A percentile compares a stretch with the other conserved stretches of the same genome.
Evolutionary conservation across 1,140 invertebrate species (phyloP).

Genomic region (Dendroctonus ponderosae): DNA sequence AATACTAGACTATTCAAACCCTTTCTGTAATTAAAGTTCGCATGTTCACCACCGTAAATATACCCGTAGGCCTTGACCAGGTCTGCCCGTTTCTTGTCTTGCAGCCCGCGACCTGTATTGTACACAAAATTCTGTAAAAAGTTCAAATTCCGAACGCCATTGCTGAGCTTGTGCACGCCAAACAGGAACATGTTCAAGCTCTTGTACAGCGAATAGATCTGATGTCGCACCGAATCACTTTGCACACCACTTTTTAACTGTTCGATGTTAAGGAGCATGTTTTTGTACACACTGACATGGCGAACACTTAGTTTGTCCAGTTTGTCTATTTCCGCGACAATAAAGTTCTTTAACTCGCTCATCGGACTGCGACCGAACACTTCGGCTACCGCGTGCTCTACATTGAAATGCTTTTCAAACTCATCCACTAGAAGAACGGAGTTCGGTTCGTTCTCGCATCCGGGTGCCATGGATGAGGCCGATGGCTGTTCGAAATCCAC

Average conservation of each 20-base stretch:
- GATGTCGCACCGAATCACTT: constrained; percentile 10
- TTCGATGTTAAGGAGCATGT: constrained; percentile 21
- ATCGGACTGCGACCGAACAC: constrained; percentile 10
- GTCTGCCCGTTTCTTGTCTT: constrained; percentile 6
- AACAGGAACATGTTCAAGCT: constrained; percentile 35
- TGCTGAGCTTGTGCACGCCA: constrained; percentile 13
- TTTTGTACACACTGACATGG: constrained; percentile 15
- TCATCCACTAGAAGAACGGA: not conserved
- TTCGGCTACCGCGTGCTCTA: constrained; percentile 6
- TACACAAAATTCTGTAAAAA: constrained; percentile 29
- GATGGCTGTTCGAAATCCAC: not conserved
- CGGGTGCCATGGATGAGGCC: not conserved
- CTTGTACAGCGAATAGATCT: constrained; percentile 25
- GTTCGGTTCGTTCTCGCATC: not conserved
- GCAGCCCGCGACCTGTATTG: not conserved
- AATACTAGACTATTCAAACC: constrained; percentile 1
- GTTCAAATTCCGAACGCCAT: constrained; percentile 24
- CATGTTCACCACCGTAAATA: constrained; percentile 34
- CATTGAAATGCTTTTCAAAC: not conserved
- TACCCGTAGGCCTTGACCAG: constrained; percentile 32
- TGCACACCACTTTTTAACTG: constrained; percentile 13
- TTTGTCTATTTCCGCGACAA: constrained; percentile 26
- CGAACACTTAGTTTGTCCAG: constrained; percentile 4
- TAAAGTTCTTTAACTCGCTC: constrained; percentile 21
- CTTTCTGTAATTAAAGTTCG: constrained; percentile 30